Evolutionary conservation across 2,888 invertebrate genomes (phyloP), one percentile per base, ranked within the genome.

Genomic region (Coenonympha arcania): DNA sequence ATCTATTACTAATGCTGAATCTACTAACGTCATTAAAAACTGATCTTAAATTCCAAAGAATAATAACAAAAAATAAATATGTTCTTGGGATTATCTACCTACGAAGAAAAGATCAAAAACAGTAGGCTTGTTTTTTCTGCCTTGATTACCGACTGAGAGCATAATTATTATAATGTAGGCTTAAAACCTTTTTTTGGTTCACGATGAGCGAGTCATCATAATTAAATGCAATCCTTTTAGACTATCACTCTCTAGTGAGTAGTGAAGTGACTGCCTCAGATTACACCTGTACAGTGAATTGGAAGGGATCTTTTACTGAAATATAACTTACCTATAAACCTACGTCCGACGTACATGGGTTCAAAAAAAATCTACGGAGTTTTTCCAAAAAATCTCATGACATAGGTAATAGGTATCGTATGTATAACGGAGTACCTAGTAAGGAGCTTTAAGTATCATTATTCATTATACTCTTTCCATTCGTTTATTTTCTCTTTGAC

Each of bases 81-180:
- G 28, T 28, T 37, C 28, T 16, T 8, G 15, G 31, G 22, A 43
- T 34, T 11, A 24, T 22, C 16, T 22, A 33, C 33, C 16, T 22
- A 33, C 33, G 16, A 24, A 26, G 33, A 18, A 36, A 39, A 53
- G 47, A 55, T 52, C 52, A 50, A 19, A 57, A 55, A 45, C 55
- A 54, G 55, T 45, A 55, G 45, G 43, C 52, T 42, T 13, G 39
- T 46, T 50, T 50, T 55, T 52, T 48, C 15, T 33, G 42, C 26
- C 42, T 39, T 43, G 28, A 47, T 49, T 42, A 51, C 42, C 40
- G 45, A 55, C 64, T 63, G 62, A 69, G 71, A 73, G 63, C 77
- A 68, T 80, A 79, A 82, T 82, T 82, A 82, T 77, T 64, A 72
- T 81, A 80, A 81, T 81, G 78, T 65, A 65, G 65, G 66, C 65